Evolutionary conservation across 2,888 invertebrate species (phyloP), one percentile per base, ranked within the genome.

Genomic region (Eupeodes luniger): DNA sequence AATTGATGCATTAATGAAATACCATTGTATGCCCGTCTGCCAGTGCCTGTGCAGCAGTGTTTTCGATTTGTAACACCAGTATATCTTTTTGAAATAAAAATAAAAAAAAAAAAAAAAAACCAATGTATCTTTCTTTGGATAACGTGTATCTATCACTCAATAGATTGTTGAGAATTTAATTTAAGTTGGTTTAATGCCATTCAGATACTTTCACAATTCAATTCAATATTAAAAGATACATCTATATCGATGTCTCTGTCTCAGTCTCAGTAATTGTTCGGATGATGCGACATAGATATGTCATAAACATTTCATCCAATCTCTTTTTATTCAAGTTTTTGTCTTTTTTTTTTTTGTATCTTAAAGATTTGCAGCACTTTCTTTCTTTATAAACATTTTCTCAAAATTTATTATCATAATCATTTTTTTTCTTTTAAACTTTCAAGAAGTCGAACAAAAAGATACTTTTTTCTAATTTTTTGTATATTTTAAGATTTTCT

Each of bases 91-190:
- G 36, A 14, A 27, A 16, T 27, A 27, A 67, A 40, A 75, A 80
- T 67, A 67, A 66, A 66, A 47, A 27, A 77, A 49, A 76, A 76
- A 62, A n/a, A 51, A 66, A 62, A 47, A 11, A 34, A n/a, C 51
- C 44, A 34, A 66, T 70, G 64, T 64, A 80, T 79, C 79, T 79
- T 49, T 81, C 40, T 34, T 51, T 57, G 47, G n/a, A 72, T 81
- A 53, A 27, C 57, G 66, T 49, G 70, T 72, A 87, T 87, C 87
- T 87, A 84, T 80, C 87, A 84, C 79, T 87, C 87, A 66, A 69
- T 62, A 36, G 76, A 69, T 14, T 67, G 77, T 72, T 81, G 36
- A 64, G 67, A 47, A 70, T 74, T 74, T 75, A 47, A 79, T 79
- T 81, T 72, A 67, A 77, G 81, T 62, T 62, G 67, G 55, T 74